A percentile compares a stretch with the other conserved stretches of the same genome.
Conservation (phyloP, 2,888 invertebrate genomes). For the Dasypogon diadema region DNA sequence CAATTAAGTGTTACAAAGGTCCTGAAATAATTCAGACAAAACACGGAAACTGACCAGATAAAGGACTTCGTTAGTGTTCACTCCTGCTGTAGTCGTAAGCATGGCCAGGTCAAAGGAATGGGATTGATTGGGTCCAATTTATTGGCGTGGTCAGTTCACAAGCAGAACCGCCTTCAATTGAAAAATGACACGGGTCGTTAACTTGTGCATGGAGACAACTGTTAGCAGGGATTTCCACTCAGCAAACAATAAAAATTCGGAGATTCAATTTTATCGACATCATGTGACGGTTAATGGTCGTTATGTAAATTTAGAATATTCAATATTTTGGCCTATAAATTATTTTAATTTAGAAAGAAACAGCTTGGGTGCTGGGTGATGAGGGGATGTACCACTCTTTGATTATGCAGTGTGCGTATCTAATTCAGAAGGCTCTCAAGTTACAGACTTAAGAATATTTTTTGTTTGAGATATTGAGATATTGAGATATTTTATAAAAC, state of each 20-base stretch:
- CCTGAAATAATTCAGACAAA: neutral
- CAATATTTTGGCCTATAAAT: constrained; percentile 48
- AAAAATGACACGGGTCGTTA: constrained; percentile 7
- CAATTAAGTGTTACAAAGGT: neutral
- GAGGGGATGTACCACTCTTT: too few relatives aligned
- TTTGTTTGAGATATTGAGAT: too few relatives aligned
- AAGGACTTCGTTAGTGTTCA: constrained; percentile 6
- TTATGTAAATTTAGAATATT: constrained; percentile 50
- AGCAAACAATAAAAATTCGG: neutral
- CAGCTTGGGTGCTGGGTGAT: too few relatives aligned
- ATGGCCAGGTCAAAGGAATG: neutral
- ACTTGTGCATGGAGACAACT: neutral
- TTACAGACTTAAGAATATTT: too few relatives aligned
- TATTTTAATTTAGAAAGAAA: neutral
- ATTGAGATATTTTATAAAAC: too few relatives aligned
- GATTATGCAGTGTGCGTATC: too few relatives aligned
- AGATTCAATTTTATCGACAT: neutral
- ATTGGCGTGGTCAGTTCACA: neutral
- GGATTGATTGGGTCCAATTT: neutral
- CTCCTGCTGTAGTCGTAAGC: neutral
- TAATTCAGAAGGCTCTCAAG: too few relatives aligned
- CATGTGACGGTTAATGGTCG: constrained; percentile 19
- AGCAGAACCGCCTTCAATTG: neutral
- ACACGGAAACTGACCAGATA: neutral
- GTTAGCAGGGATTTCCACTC: neutral